Base-by-base conservation (phyloP, 2,888 invertebrate species). In the Conchocele bisecta region DNA sequence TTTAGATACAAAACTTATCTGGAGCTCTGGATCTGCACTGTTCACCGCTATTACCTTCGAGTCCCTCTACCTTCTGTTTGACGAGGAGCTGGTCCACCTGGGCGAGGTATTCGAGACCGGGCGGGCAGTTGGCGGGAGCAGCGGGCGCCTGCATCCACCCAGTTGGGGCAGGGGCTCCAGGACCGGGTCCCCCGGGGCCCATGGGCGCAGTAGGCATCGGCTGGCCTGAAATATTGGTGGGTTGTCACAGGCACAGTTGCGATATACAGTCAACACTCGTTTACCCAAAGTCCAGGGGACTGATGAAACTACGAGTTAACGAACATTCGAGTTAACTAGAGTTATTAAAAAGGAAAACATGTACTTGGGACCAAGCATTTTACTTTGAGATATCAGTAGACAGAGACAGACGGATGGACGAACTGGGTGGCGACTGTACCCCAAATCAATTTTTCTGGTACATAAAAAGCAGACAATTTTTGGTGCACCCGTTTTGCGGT, bases 21-120 rank as follows among this genome's bases (percentile, higher is more conserved):
- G n/a, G n/a, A n/a, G n/a, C n/a, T n/a, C n/a, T n/a, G n/a, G n/a
- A n/a, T n/a, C n/a, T n/a, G n/a, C n/a, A n/a, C n/a, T n/a, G n/a
- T n/a, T n/a, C n/a, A n/a, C n/a, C n/a, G n/a, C n/a, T n/a, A n/a
- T 66, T 64, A 89, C 89, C 89, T 87, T 91, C 91, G 6, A 91
- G 53, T 0, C 89, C 82, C 68, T 91, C 91, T 24, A 90, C 82
- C 79, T 91, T 89, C 79, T 91, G 91, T 68, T 91, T 90, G 31
- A 91, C 85, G 28, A 91, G 79, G 17, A 91, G 79, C 77, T 91
- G 91, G 74, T 91, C 91, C 15, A 91, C 76, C 64, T 81, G 79
- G 0, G 86, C 81, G n/a, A 91, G 80, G 65, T 91, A 91, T 75
- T 90, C 90, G 37, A 91, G 83, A 9, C 91, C 91, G 6, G 89